A percentile compares a stretch with the other conserved stretches of the same genome.
Evolutionary conservation across 1,140 invertebrate genomes (phyloP).

Genomic region (Metaphire vulgaris): DNA sequence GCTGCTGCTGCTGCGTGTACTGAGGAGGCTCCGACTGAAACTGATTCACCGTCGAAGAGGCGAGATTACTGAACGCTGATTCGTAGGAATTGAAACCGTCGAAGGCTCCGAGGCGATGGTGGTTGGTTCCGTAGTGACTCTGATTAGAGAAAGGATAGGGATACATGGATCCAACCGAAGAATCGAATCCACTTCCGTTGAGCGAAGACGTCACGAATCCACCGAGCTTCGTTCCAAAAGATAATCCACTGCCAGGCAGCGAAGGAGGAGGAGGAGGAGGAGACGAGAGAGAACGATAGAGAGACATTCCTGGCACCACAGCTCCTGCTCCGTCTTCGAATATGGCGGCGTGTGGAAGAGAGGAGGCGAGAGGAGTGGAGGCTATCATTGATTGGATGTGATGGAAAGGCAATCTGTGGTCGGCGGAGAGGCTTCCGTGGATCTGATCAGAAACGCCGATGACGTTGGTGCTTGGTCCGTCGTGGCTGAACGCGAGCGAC

Average conservation of each 20-base stretch:
- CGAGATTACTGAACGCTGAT: neutral
- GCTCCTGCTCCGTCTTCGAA: neutral
- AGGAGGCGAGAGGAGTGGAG: neutral
- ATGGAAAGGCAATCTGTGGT: no score
- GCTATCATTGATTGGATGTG: neutral
- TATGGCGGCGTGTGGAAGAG: neutral
- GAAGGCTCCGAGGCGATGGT: neutral
- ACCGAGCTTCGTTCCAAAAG: neutral
- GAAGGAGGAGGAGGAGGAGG: neutral
- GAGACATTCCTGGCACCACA: neutral
- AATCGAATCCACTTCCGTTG: neutral
- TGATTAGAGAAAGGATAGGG: constrained; percentile 1
- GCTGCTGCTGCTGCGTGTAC: neutral
- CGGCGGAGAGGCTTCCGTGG: no score
- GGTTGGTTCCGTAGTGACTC: neutral
- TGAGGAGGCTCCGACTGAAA: no score
- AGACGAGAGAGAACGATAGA: neutral
- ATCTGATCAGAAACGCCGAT: neutral
- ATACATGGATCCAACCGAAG: neutral
- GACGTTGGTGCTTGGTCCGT: neutral
- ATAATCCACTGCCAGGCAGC: neutral
- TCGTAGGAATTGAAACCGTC: neutral
- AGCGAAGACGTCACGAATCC: neutral
- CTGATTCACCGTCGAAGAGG: neutral
- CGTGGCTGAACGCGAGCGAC: no score